Evolutionary conservation across 2,888 invertebrate genomes (phyloP), one percentile per base, ranked within the genome.

Genomic region (Camptogramma bilineatum): DNA sequence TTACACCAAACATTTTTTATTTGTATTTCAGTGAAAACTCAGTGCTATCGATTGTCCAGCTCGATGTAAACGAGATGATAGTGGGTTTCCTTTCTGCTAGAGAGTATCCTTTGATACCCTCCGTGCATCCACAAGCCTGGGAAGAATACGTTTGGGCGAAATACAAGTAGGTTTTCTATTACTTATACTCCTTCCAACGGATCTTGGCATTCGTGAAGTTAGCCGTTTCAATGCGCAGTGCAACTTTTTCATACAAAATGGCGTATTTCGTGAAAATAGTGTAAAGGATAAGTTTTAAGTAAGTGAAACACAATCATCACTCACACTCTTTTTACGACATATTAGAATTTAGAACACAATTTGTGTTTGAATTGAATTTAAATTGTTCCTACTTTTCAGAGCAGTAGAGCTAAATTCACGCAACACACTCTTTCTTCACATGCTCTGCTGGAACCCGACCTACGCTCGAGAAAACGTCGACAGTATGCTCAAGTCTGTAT

Each of bases 361-460:
- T n/a, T n/a, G n/a, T n/a, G n/a, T n/a, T n/a, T n/a, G n/a, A n/a
- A n/a, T n/a, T n/a, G n/a, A n/a, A n/a, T 10, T 34, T 13, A 34
- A 28, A 13, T 13, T 42, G 16, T 16, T 2, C n/a, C 19, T 39
- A 51, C 53, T 46, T 84, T 81, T 28, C 79, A 94, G 94, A 70
- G 64, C 90, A 9, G 79, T 84, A 55, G 86, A 91, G 56, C 74
- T 94, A 68, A 91, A 84, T 50, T 78, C 93, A 18, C 83, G 93
- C 10, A 95, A 95, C 76, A 93, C 95, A 0, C 76, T 95, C 47
- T 96, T 95, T 84, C 79, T 96, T 47, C 94, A 95, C 75, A 79
- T 95, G 65, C 76, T 94, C 10, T 94, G 94, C 52, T 95, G 94
- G 94, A 89, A 94, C 65, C 60, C 75, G 0, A 10, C 34, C 0